Evolutionary conservation across 2,888 invertebrate genomes (phyloP).

Genomic region (Mactromeris polynyma): DNA sequence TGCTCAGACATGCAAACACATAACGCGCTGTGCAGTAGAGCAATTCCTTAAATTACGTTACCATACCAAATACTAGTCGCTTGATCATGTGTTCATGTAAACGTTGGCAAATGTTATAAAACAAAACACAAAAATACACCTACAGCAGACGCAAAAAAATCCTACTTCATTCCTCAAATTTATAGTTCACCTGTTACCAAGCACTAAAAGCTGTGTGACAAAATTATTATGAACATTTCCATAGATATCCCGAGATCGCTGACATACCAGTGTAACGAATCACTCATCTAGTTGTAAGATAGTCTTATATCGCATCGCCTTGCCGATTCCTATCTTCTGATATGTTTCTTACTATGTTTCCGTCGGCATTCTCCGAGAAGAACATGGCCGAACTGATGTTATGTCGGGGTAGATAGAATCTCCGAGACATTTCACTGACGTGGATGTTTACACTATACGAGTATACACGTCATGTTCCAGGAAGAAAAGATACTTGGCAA

Average conservation of each 20-base stretch:
- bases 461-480: conserved; percentile 29
- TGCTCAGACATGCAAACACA: conserved; percentile 8
- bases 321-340: conserved; percentile 24
- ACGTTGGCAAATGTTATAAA: not conserved
- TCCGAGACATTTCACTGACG: conserved; percentile 7
- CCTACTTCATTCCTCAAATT: conserved; percentile 20
- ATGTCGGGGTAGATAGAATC: conserved; percentile 43
- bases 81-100: not conserved
- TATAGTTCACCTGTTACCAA: conserved; percentile 33
- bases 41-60: conserved; percentile 1
- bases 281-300: not conserved
- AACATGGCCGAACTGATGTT: conserved; percentile 42
- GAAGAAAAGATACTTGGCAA: conserved; percentile 32
- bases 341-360: conserved; percentile 29
- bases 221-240: conserved; percentile 42
- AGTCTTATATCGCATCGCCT: conserved; percentile 16
- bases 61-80: not conserved
- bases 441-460: conserved; percentile 28
- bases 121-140: not conserved
- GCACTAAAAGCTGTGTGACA: conserved; percentile 30
- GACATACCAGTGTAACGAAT: not conserved
- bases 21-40: not conserved
- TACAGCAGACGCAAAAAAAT: not conserved
- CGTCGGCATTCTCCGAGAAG: conserved; percentile 41
- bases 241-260: not conserved